Base-by-base conservation (phyloP, 1,140 invertebrate species). In the Hyposmocoma kahamanoa region DNA sequence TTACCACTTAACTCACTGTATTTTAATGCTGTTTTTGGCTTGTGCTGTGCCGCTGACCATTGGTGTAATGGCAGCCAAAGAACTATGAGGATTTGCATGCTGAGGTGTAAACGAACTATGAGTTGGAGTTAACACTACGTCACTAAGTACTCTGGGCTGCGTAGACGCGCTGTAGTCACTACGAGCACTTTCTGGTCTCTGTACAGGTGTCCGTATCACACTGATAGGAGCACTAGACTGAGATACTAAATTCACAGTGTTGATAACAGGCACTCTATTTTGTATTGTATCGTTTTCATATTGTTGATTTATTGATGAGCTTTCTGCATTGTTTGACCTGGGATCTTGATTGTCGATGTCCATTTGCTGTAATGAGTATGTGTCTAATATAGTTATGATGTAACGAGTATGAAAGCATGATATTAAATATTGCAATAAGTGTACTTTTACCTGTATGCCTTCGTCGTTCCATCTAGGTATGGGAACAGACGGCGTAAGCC, bases 11-110 rank as follows among this genome's bases (percentile, higher is more conserved):
- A n/a, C 84, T 78, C 72, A 87, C 86, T 87, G 84, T 42, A 87
- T 65, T 63, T 87, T 87, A 45, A 87, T 82, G 63, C 84, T 87
- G 49, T 69, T 84, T 56, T 70, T 86, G 22, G 82, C 83, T 66
- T 85, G 83, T 62, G 59, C 77, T 21, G 76, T 72, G 41, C 76
- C 84, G 71, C 82, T 84, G 13, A 73, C 67, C 58, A 86, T 72
- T n/a, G 86, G 84, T 10, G 83, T 87, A 11, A 84, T 53, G 28
- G 80, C 68, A 46, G 62, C 60, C 71, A 87, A 76, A 19, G 73
- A 59, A 62, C 56, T 74, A 48, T 87, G 84, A 8, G 86, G 86
- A 47, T 87, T 87, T 0, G 57, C 22, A 32, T 60, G 41, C 58
- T 83, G 77, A 42, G 77, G 79, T 36, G 79, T 81, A 47, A 73